phyloP scores from a whole-genome alignment of 2,797 vertebrate species.

The Alcedo atthis region DNA sequence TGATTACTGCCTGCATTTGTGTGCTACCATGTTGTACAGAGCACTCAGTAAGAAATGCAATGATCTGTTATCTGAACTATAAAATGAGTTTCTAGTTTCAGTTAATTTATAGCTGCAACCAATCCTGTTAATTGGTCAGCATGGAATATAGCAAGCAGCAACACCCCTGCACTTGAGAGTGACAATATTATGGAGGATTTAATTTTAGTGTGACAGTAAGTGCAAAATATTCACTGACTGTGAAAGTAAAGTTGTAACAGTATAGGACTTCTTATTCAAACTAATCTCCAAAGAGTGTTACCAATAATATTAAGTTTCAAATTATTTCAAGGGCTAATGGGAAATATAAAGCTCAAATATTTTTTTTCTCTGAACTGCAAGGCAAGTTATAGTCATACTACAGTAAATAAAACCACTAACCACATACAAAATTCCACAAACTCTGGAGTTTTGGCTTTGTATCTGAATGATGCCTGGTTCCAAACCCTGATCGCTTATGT shows the following conservation, averaged over 20 bases:
- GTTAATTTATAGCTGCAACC: constrained; percentile 23
- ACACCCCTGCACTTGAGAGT: background rate
- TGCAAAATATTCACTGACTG: constrained; percentile 6
- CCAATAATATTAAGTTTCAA: background rate
- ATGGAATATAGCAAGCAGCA: background rate
- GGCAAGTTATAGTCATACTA: background rate
- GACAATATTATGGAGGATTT: background rate
- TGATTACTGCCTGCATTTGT: background rate
- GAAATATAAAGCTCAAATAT: background rate
- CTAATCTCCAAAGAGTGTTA: background rate
- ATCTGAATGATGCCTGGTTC: background rate
- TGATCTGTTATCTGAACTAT: background rate
- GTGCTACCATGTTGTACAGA: background rate
- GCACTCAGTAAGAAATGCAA: background rate
- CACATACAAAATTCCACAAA: background rate
- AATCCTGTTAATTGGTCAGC: constrained; percentile 28
- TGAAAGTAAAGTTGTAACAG: background rate
- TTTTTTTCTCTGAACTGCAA: background rate
- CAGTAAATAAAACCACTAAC: background rate
- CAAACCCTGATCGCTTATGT: background rate
- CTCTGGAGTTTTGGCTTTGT: background rate
- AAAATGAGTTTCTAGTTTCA: constrained; percentile 20
- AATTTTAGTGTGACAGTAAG: background rate
- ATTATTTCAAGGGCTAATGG: background rate
- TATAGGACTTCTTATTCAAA: background rate